Base-by-base conservation (phyloP, 2,113 vertebrate species). In the Numenius arquata region DNA sequence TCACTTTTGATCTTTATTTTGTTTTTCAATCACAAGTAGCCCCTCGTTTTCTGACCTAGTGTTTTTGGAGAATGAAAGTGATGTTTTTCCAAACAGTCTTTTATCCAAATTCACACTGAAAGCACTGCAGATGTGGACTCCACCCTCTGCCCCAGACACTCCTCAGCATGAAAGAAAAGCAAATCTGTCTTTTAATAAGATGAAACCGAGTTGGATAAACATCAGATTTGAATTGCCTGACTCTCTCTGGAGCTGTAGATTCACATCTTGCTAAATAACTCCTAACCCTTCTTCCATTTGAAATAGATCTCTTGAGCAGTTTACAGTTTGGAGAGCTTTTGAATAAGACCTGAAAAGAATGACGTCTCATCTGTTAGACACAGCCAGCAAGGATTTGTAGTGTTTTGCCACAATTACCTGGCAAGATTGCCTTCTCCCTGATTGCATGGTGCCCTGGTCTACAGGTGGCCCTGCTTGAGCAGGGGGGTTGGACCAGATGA, bases 141-240 rank as follows among this genome's bases (percentile, higher is more conserved):
- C 93, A 95, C 52, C 80, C 62, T 89, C 50, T 92, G 38, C 50
- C 61, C 67, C 77, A 96, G 91, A 95, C 87, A 71, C 62, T 95
- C n/a, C 78, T 87, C 89, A 89, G 77, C 89, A 88, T 95, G 91
- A 95, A 95, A 97, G 84, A 73, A 91, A 89, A 95, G 41, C 74
- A 94, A 88, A 88, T 82, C 63, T 71, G 3, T 76, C 74, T 82
- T 75, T 71, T 91, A 91, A 76, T 36, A 73, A 93, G 70, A 92
- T 82, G 45, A 93, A 92, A 87, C 32, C 0, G 2, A 71, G 71
- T 63, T 83, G 75, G 56, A 65, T 95, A 94, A 95, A 90, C 80
- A 94, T 80, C 71, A 74, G 19, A 83, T 70, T 71, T 73, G 63
- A 95, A 83, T 79, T 88, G 32, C 63, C 26, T 91, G 81, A 12